phyloP scores from a whole-genome alignment of 2,797 vertebrate species.

The Neosalanx taihuensis region DNA sequence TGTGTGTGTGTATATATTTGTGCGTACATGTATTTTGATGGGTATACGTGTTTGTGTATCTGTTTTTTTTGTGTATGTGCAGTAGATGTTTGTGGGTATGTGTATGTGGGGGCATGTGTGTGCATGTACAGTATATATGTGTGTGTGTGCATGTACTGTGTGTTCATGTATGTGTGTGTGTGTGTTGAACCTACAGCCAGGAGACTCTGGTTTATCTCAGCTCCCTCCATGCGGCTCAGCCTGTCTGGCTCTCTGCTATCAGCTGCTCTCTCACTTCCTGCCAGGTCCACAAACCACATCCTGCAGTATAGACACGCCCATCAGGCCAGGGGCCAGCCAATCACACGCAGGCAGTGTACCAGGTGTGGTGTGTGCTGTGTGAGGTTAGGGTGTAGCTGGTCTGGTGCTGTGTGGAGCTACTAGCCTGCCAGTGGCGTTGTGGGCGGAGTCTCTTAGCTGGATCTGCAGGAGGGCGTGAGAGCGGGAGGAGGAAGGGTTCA shows the following conservation, averaged over 20 bases:
- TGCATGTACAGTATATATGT: constrained; percentile 1
- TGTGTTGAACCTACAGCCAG: constrained; percentile 78
- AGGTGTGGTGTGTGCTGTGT: background rate
- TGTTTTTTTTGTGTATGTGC: constrained; percentile 1
- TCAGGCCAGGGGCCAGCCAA: background rate
- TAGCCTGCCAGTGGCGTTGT: constrained; percentile 80
- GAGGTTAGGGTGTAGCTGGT: background rate
- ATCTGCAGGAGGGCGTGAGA: constrained; percentile 93
- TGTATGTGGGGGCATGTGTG: background rate
- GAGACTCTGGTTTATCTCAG: constrained; percentile 93
- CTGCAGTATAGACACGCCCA: constrained; percentile 53
- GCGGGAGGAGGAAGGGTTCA: constrained; percentile 87
- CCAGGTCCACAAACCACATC: constrained; percentile 92
- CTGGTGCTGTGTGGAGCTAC: background rate
- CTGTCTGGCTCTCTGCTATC: constrained; percentile 83
- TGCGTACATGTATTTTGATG: background rate
- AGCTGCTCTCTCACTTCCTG: constrained; percentile 90
- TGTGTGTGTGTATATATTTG: background rate
- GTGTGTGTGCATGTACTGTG: background rate
- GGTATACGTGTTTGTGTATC: constrained; percentile 1
- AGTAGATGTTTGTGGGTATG: background rate
- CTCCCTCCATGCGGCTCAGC: constrained; percentile 88
- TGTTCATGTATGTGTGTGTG: background rate
- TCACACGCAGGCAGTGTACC: background rate
- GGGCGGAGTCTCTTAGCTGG: constrained; percentile 78